Percentiles rank a stretch among this genome's conserved stretches.
Conservation (phyloP, 2,797 vertebrate species). For the Sylvilagus floridanus region DNA sequence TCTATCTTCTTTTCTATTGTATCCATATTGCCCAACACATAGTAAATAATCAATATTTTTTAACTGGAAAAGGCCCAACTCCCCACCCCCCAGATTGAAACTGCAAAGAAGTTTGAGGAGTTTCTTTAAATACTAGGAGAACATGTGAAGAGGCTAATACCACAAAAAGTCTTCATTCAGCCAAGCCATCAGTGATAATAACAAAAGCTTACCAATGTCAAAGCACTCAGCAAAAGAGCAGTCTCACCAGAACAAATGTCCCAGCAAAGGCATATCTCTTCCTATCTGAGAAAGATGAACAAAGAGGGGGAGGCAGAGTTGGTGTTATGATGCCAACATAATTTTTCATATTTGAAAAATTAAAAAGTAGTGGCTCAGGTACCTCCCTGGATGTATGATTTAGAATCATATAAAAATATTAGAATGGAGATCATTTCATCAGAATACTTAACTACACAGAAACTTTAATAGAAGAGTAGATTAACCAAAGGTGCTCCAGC, state of each 20-base stretch:
- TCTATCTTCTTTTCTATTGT: background rate
- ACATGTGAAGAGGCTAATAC: background rate
- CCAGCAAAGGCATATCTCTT: background rate
- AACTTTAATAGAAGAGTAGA: background rate
- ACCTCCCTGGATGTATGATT: background rate
- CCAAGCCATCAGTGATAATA: background rate
- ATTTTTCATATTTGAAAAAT: background rate
- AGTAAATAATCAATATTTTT: background rate
- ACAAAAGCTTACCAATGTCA: background rate
- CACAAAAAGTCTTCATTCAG: background rate
- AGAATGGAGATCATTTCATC: background rate
- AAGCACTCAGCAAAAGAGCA: background rate
- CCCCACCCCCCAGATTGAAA: background rate
- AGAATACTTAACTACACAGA: background rate
- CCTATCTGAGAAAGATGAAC: background rate
- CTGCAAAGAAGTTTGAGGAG: background rate
- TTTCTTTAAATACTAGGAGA: background rate
- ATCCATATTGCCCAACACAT: background rate
- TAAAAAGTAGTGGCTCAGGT: background rate
- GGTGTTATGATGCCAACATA: background rate
- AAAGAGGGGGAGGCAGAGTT: background rate
- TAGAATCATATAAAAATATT: background rate
- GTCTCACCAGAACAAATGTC: constrained; percentile 6
- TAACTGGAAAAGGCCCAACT: background rate
- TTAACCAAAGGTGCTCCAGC: background rate